Conservation (phyloP, 2,888 invertebrate species). For the Napeogenes inachia region DNA sequence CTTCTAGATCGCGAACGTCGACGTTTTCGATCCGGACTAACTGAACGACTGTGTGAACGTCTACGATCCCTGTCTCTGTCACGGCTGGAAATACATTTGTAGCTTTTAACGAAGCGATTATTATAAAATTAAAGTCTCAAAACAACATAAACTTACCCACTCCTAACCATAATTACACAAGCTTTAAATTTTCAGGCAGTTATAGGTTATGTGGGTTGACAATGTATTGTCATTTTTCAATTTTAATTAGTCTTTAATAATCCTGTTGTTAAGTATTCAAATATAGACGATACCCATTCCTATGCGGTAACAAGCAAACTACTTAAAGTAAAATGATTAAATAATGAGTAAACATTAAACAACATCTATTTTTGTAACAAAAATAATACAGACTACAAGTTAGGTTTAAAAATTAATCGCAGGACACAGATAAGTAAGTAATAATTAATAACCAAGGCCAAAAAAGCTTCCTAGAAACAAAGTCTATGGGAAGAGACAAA, state of each 20-base stretch:
- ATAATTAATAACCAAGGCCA: too few relatives aligned
- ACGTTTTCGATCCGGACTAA: slow-evolving; percentile 75
- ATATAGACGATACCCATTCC: background rate
- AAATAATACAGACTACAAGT: background rate
- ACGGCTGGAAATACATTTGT: slow-evolving; percentile 43
- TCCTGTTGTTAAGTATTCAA: background rate
- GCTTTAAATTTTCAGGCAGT: background rate
- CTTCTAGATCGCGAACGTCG: slow-evolving; percentile 78
- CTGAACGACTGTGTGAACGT: slow-evolving; percentile 79
- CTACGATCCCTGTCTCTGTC: slow-evolving; percentile 71
- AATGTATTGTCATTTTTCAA: background rate
- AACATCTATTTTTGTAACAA: background rate
- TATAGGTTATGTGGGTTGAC: slow-evolving; percentile 3
- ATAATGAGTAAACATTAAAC: slow-evolving; percentile 4
- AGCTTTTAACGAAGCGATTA: background rate
- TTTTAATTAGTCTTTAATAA: background rate
- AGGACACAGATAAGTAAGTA: too few relatives aligned
- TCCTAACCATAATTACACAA: slow-evolving; percentile 52
- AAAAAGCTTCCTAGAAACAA: too few relatives aligned
- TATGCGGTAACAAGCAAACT: background rate
- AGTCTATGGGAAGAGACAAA: too few relatives aligned
- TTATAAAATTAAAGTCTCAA: slow-evolving; percentile 1
- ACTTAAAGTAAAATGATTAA: background rate
- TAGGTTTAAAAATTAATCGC: background rate
- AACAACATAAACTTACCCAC: slow-evolving; percentile 53